Base-by-base conservation (phyloP, 2,888 invertebrate species). In the Agrotis ipsilon region DNA sequence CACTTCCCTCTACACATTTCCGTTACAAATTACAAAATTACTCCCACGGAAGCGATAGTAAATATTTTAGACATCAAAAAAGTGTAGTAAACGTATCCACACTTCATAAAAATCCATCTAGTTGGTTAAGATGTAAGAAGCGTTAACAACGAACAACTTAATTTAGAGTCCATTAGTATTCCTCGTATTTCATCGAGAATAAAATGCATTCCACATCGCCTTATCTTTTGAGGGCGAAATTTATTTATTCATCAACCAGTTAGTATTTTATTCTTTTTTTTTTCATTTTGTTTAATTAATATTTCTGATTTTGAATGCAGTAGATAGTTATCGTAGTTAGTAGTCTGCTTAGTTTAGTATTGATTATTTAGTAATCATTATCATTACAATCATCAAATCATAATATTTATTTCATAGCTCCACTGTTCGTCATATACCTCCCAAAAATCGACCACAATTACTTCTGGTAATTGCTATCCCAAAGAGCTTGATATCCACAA, bases 251-350 rank as follows among this genome's bases (percentile, higher is more conserved):
- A 64, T 61, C 72, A 14, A 55, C 14, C 52, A 55, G 78, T 73
- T 73, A 69, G 78, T 78, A 78, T 52, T 11, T 39, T 27, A 6
- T 13, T 27, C 27, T 14, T 39, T 3, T 52, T 59, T 51, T 5
- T 21, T 24, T 32, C n/a, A 14, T 39, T 0, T 43, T 11, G 1
- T 57, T 27, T 4, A 32, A 19, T 1, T 5, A 14, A 19, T 21
- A 1, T 13, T 58, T 3, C 59, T 24, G 7, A 16, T 32, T 48
- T 24, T 58, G 6, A 27, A 52, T 19, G 32, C 18, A 43, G 48
- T 71, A 52, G 48, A 48, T 32, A 21, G 43, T 63, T 55, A 24
- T n/a, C 39, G 55, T 77, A 72, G 48, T 54, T 65, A 72, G 72
- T 39, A 1, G 39, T 39, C 55, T 3, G 48, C 24, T 72, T 39